Evolutionary conservation across 2,797 vertebrate genomes (phyloP).

Genomic region (Danio jaintianensis): DNA sequence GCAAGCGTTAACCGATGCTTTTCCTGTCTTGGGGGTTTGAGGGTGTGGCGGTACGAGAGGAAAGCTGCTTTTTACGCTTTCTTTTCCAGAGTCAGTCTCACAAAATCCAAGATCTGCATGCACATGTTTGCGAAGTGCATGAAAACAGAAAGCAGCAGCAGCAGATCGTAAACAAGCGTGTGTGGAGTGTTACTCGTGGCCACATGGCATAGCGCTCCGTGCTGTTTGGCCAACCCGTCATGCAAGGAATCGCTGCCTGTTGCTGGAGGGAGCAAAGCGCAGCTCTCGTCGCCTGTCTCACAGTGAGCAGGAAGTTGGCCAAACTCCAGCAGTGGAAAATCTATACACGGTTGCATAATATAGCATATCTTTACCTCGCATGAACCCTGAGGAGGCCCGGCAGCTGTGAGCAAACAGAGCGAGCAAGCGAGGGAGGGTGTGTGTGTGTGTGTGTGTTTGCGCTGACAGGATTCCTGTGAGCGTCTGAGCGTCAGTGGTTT

Average conservation of each 20-base stretch:
- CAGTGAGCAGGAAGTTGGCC: constrained; percentile 81
- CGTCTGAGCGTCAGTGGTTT: constrained; percentile 65
- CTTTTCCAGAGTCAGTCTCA: not conserved
- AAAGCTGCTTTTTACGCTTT: constrained; percentile 15
- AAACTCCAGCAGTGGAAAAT: constrained; percentile 80
- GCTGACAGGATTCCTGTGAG: constrained; percentile 65
- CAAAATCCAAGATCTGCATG: not conserved
- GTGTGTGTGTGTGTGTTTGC: constrained; percentile 49
- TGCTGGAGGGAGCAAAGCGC: constrained; percentile 36
- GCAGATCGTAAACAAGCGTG: constrained; percentile 14
- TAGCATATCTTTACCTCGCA: constrained; percentile 82
- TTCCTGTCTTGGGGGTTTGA: constrained; percentile 76
- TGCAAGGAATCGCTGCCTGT: constrained; percentile 41
- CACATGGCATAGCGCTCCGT: constrained; percentile 15
- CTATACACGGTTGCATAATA: constrained; percentile 84
- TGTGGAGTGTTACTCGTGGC: constrained; percentile 15
- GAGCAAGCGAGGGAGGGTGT: constrained; percentile 56
- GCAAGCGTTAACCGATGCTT: constrained; percentile 73
- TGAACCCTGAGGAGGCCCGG: constrained; percentile 80
- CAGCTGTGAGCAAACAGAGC: constrained; percentile 80
- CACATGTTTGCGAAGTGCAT: not conserved
- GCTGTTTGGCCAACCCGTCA: constrained; percentile 22
- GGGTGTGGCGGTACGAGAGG: constrained; percentile 73
- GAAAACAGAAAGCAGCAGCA: constrained; percentile 29
- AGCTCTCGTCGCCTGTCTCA: constrained; percentile 41